Base-by-base conservation (phyloP, 1,140 invertebrate species). In the Megalopta genalis region DNA sequence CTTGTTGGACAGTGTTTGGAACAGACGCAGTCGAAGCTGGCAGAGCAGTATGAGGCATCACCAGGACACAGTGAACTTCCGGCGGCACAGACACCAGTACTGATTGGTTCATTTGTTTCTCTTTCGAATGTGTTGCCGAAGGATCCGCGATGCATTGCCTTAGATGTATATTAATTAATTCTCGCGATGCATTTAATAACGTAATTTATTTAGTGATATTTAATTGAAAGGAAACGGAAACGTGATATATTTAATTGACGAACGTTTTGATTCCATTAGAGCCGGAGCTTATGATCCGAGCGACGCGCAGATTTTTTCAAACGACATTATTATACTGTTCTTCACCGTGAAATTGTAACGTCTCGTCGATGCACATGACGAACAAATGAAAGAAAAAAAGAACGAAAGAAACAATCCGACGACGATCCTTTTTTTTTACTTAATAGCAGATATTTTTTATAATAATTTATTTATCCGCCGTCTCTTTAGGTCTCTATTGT, bases 11-110 rank as follows among this genome's bases (percentile, higher is more conserved):
- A 92, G 90, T 63, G 79, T 81, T 57, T 92, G 91, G 91, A 91
- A 89, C 78, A 89, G 91, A 76, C 88, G 91, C 37, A 91, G 86
- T 76, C 89, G 91, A 81, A 92, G 91, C 84, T 92, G 91, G 90
- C 90, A 92, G 67, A 90, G 88, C 60, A 90, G 70, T 42, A 90
- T 86, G 84, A 81, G 90, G 70, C 89, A 91, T 87, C 89, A 90
- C 59, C 87, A 89, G 80, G 89, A 93, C 66, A 46, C 77, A 49
- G 63, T 70, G n/a, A 89, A 83, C 74, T 82, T 83, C 12, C 88
- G 89, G 49, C 88, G 89, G 73, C 90, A 90, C 77, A 89, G 89
- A 82, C 90, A 92, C 81, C 88, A 90, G 65, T 87, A 86, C 66
- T 86, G 80, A 88, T 69, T 39, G 52, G 23, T 73, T 42, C 46